Evolutionary conservation across 2,113 vertebrate species (phyloP), one percentile per base, ranked within the genome.

Genomic region (Sylvietta virens): DNA sequence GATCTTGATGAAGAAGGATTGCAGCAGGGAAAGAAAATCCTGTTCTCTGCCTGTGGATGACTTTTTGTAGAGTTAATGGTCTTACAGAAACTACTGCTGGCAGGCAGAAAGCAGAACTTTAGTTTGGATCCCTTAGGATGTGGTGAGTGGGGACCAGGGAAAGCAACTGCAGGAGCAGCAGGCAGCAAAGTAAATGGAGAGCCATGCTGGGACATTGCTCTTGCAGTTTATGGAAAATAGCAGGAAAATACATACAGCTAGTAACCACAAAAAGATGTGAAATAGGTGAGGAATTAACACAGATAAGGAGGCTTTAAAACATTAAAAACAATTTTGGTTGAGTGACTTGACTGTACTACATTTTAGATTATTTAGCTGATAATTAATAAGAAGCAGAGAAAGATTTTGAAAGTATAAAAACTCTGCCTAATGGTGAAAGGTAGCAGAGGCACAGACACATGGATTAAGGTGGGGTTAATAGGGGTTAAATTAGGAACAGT

Each of bases 351-450:
- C 27, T 79, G 7, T 51, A 37, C 24, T 30, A 7, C 13, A 26
- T 35, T 82, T 67, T 60, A 60, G 27, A 82, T 51, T 54, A 9
- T 35, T 88, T 42, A 66, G 24, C 19, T 93, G 64, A 33, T 78
- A 57, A 67, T 24, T 33, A 35, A 47, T 50, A 67, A 44, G 30
- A 64, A 78, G 42, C 11, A 78, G 60, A 71, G 42, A 74, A 91
- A 91, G 33, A 76, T 82, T 81, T 67, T 67, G 15, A 37, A 74
- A 90, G 39, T 76, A 39, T 64, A 67, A 92, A 92, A 92, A 81
- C 33, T 91, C 39, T 93, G 53, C 21, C 37, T 80, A 37, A 33
- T 4, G 6, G 13, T 65, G 40, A 69, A 88, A 88, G 28, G 15
- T 79, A 57, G 45, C 24, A 72, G 48, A 80, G 40, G 60, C 6